Base-by-base conservation (phyloP, 2,797 vertebrate genomes). In the Macrochelys suwanniensis region DNA sequence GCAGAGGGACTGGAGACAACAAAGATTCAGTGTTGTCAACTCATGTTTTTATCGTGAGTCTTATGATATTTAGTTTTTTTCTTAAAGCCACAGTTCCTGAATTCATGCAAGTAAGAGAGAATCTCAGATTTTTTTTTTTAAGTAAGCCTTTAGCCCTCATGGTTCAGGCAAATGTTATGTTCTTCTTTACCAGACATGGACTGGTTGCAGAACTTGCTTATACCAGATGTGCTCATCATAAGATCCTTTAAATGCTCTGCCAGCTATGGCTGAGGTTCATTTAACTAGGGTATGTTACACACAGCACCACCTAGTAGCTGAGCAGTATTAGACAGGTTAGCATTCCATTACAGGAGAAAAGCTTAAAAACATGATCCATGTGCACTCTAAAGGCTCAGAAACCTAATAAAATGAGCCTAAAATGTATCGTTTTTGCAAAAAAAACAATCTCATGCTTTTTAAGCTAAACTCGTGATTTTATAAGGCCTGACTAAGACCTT, bases 51-150 rank as follows among this genome's bases (percentile, higher is more conserved):
- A 6, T 19, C 59, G 4, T 12, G 50, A 82, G 31, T 57, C 65
- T 76, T 42, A 37, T 15, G 71, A 17, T 85, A 53, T 26, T n/a
- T 31, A 45, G 15, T 5, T 26, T 49, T 19, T 37, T 49, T 12
- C 16, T 15, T 71, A 5, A 49, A 59, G 71, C 5, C n/a, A 6
- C 11, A 26, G 9, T 1, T 89, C 10, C 19, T 82, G 50, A 11
- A 85, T 11, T 15, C 42, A 21, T 0, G 0, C 6, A 4, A 8
- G 68, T 78, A 59, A 1, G 6, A 31, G 65, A 54, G 3, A 68
- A 0, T 6, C 71, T 56, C 31, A 54, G 17, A 45, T 42, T 49
- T 53, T 8, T 19, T 50, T 37, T 71, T 71, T 68, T 19, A 37
- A 37, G n/a, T 37, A 71, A 21, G 17, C 8, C 8, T 37, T n/a